Conservation (phyloP, 2,888 invertebrate species). For the Minunthozetes semirufus region DNA sequence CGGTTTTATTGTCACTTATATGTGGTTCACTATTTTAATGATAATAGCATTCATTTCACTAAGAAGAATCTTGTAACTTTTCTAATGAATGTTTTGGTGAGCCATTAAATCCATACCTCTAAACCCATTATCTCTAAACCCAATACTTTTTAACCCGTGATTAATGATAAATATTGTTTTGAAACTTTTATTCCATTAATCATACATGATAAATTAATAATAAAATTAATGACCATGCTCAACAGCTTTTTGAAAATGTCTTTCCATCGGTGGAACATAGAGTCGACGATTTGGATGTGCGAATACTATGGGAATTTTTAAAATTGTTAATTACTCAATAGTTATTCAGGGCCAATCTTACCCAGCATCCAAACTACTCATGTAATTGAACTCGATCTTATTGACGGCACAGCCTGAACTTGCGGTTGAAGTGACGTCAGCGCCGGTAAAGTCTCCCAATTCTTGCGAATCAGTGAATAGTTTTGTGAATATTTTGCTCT, state of each 20-base stretch:
- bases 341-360: background rate
- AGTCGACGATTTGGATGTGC: background rate
- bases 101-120: too few relatives aligned
- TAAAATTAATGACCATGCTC: too few relatives aligned
- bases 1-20: constrained; percentile 66
- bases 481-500: constrained; percentile 14
- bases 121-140: too few relatives aligned
- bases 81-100: too few relatives aligned
- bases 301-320: background rate
- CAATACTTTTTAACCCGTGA: too few relatives aligned
- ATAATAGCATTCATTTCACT: constrained; percentile 42
- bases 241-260: too few relatives aligned
- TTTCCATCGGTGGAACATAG: background rate
- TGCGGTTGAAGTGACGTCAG: background rate
- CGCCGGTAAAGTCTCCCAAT: background rate
- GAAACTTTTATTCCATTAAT: too few relatives aligned
- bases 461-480: background rate
- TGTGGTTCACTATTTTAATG: constrained; percentile 65
- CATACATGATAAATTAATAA: too few relatives aligned
- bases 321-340: background rate
- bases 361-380: background rate
- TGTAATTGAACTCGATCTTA: background rate
- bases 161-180: too few relatives aligned
- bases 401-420: background rate
- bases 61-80: too few relatives aligned